phyloP scores from a whole-genome alignment of 2,888 invertebrate species.

The Hydrotaea cyrtoneurina region DNA sequence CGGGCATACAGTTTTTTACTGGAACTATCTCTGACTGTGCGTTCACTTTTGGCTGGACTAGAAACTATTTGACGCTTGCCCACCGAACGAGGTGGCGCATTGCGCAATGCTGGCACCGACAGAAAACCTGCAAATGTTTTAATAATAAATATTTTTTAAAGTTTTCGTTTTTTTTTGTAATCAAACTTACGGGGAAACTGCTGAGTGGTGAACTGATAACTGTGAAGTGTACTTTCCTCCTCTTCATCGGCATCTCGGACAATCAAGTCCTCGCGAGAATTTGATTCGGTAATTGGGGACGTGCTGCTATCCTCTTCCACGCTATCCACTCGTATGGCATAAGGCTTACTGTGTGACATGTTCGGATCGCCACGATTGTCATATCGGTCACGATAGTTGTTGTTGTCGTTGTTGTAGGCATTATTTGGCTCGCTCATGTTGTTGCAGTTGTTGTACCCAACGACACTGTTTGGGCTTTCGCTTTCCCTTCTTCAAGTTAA shows the following conservation, averaged over 20 bases:
- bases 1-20: slow-evolving; percentile 72
- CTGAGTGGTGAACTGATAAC: slow-evolving; percentile 43
- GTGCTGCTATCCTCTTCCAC: slow-evolving; percentile 74
- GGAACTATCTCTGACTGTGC: slow-evolving; percentile 68
- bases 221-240: background rate
- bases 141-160: too few species aligned
- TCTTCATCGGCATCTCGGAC: slow-evolving; percentile 66
- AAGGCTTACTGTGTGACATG: slow-evolving; percentile 59
- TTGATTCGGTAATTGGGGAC: slow-evolving; percentile 75
- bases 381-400: background rate
- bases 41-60: slow-evolving; percentile 79
- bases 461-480: background rate
- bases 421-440: slow-evolving; percentile 53
- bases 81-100: slow-evolving; percentile 69
- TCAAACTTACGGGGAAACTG: slow-evolving; percentile 65
- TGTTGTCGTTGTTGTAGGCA: background rate
- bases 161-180: slow-evolving; percentile 12
- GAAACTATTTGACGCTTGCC: slow-evolving; percentile 76
- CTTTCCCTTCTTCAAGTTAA: background rate
- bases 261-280: slow-evolving; percentile 77
- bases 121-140: slow-evolving; percentile 76
- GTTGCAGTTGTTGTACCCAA: background rate
- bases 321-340: slow-evolving; percentile 75
- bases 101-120: slow-evolving; percentile 77
- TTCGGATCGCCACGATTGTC: slow-evolving; percentile 16